Conservation (phyloP, 2,888 invertebrate genomes). For the Drosophila greeni region DNA sequence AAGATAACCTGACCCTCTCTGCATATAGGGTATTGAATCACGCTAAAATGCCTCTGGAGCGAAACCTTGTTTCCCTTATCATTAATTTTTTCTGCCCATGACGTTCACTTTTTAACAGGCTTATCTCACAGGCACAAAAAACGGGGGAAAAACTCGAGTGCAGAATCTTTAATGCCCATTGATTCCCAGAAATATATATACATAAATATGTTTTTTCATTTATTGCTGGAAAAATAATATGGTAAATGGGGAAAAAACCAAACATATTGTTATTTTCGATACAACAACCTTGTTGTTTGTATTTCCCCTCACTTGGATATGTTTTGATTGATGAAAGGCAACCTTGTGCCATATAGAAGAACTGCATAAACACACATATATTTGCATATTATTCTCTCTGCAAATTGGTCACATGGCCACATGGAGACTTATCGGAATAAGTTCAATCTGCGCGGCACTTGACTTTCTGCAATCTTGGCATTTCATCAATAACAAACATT, state of each 20-base stretch:
- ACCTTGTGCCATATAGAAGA: not conserved
- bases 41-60: conserved; percentile 22
- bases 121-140: conserved; percentile 41
- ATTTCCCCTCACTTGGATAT: not conserved
- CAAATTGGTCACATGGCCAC: conserved; percentile 11
- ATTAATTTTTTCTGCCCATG: conserved; percentile 35
- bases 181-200: not conserved
- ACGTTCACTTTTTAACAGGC: conserved; percentile 49
- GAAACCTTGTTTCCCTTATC: conserved; percentile 41
- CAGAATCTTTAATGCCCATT: conserved; percentile 24
- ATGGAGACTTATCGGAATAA: conserved; percentile 7
- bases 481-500: conserved; percentile 40
- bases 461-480: conserved; percentile 49
- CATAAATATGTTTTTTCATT: not conserved
- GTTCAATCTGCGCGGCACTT: conserved; percentile 10
- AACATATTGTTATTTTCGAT: conserved; percentile 1
- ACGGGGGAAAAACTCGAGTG: conserved; percentile 21
- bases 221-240: conserved; percentile 1
- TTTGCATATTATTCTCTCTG: conserved; percentile 1
- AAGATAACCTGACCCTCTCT: not conserved
- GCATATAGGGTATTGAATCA: conserved; percentile 33
- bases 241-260: not conserved
- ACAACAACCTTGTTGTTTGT: not conserved
- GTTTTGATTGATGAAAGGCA: conserved; percentile 11
- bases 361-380: conserved; percentile 11